A percentile compares a stretch with the other conserved stretches of the same genome.
These are phyloP conservation scores for Scaptomyza cyrtandrae DNA, from an alignment of 2,888 invertebrate genomes.

Conservation along the genomic window DNA sequence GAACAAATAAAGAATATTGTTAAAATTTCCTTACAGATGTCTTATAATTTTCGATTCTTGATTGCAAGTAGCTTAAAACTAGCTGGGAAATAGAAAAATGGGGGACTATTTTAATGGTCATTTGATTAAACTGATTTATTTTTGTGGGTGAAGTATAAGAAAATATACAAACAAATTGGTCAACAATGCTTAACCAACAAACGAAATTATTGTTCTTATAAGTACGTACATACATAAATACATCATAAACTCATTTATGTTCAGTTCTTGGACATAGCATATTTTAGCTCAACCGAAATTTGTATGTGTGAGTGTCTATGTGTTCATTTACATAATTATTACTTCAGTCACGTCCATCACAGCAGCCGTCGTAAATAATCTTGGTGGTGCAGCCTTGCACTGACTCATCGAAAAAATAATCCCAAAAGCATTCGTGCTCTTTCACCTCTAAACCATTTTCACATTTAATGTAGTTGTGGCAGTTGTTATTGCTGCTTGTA, in stretches of 20 bases:
- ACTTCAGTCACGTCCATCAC: conserved; percentile 63
- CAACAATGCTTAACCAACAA: background rate
- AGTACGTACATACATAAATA: background rate
- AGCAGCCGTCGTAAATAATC: conserved; percentile 68
- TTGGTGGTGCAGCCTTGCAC: conserved; percentile 59
- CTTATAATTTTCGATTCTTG: no score
- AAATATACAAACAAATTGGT: background rate
- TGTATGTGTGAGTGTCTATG: background rate
- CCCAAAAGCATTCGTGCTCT: conserved; percentile 60
- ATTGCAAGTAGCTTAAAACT: no score
- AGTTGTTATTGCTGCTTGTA: conserved; percentile 65
- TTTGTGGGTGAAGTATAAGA: background rate
- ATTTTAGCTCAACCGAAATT: background rate
- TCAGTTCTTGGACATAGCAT: background rate
- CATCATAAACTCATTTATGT: background rate
- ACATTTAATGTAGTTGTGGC: conserved; percentile 75
- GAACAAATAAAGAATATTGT: no score
- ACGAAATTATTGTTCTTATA: background rate
- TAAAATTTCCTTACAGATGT: no score
- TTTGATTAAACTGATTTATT: conserved; percentile 2
- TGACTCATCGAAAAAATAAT: conserved; percentile 78
- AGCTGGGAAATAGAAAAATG: no score
- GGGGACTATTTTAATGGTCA: background rate
- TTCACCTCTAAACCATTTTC: conserved; percentile 44
- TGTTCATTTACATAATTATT: background rate